Conservation (phyloP, 2,888 invertebrate species). For the Ligdia adustata region DNA sequence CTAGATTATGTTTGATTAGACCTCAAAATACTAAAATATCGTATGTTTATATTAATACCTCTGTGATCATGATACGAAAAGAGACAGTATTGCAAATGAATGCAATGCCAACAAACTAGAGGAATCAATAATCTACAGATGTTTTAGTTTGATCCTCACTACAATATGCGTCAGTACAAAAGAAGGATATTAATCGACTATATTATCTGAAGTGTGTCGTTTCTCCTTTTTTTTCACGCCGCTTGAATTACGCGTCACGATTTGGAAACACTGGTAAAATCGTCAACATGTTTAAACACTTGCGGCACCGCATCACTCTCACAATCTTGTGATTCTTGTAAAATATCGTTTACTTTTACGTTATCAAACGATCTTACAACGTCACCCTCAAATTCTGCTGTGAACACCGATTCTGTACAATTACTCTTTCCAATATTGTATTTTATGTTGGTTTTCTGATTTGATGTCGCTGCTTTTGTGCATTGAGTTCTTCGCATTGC, state of each 20-base stretch:
- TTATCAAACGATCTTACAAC: slow-evolving; percentile 34
- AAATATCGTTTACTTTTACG: not conserved
- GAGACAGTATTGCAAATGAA: not conserved
- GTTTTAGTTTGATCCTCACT: slow-evolving; percentile 24
- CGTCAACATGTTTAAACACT: slow-evolving; percentile 66
- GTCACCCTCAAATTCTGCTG: slow-evolving; percentile 15
- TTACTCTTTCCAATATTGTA: slow-evolving; percentile 15
- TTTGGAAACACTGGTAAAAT: slow-evolving; percentile 82
- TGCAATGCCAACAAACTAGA: too few species aligned
- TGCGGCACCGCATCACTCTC: slow-evolving; percentile 56
- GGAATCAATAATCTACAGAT: slow-evolving; percentile 5
- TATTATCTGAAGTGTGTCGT: slow-evolving; percentile 79
- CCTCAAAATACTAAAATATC: too few species aligned
- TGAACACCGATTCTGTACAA: slow-evolving; percentile 20
- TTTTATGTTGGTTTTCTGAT: slow-evolving; percentile 1
- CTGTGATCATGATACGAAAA: too few species aligned
- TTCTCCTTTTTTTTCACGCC: slow-evolving; percentile 83
- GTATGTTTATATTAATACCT: too few species aligned
- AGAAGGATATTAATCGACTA: slow-evolving; percentile 55
- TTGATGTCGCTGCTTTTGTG: slow-evolving; percentile 4
- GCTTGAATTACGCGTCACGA: slow-evolving; percentile 80
- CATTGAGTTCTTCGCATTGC: slow-evolving; percentile 12
- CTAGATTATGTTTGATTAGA: not conserved
- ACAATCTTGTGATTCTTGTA: slow-evolving; percentile 23
- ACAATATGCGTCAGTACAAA: slow-evolving; percentile 50